Conservation (phyloP, 2,113 vertebrate species). For the Gymnobelideus leadbeateri region DNA sequence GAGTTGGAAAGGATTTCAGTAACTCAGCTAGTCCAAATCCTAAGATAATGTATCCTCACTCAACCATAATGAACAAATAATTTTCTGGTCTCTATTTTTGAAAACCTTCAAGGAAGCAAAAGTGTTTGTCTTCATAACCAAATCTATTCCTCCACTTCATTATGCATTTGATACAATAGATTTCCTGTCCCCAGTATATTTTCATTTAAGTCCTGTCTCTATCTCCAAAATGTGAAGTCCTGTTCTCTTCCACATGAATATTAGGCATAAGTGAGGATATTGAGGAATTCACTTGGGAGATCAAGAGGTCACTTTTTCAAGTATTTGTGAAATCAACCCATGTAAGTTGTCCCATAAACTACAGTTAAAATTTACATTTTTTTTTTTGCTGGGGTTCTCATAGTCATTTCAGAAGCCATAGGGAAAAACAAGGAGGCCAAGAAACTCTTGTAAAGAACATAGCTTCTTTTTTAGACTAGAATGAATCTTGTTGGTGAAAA, state of each 20-base stretch:
- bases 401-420: neutral
- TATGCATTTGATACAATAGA: neutral
- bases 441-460: neutral
- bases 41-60: neutral
- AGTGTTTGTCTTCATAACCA: neutral
- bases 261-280: neutral
- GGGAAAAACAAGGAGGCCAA: neutral
- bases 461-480: neutral
- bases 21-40: neutral
- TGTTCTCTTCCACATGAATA: neutral
- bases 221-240: neutral
- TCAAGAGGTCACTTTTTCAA: neutral
- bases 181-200: neutral
- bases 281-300: neutral
- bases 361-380: neutral
- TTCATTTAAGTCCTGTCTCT: neutral
- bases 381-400: neutral
- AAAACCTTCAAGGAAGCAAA: neutral
- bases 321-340: neutral
- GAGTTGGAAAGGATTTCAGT: neutral
- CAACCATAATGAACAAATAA: neutral
- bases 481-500: neutral
- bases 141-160: accelerated
- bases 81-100: neutral
- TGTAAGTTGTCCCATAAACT: neutral